Evolutionary conservation across 2,113 vertebrate species (phyloP), one percentile per base, ranked within the genome.

Genomic region (Podilymbus podiceps): DNA sequence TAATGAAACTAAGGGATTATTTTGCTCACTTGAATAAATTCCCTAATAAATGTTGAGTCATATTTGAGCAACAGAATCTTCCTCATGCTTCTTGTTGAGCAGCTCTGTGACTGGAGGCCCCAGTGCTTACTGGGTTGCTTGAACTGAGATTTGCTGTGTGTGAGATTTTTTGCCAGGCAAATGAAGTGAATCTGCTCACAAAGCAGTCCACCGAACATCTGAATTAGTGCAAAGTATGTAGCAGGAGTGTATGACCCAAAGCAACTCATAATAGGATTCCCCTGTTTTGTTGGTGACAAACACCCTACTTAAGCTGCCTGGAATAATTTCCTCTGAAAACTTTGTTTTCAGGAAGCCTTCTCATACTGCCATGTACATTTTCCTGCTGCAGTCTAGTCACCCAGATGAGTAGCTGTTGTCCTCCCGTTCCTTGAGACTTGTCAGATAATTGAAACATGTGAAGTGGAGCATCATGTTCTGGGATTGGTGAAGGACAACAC

Each of bases 401-500:
- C 49, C 50, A 17, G 47, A 46, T 89, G 73, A 93, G 35, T 40
- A 56, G 68, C 33, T 64, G 60, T 68, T 31, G 30, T 72, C 27
- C 15, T 86, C 5, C 20, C 5, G 56, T 13, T 82, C 12, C 14
- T 21, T 46, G 68, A 59, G 79, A 58, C 40, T 81, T 77, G 38
- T 59, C 52, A 55, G 69, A 8, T 82, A 56, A 82, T 76, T 85
- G 64, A 28, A 73, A 38, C 40, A 62, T 77, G 38, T 2, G 1
- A 46, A 75, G 50, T 35, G 31, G 66, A 82, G 35, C 64, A 9
- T 68, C 2, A 0, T 5, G 49, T 84, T 91, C 59, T 30, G 7
- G 66, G 40, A 2, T 3, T 56, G 72, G 72, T 67, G 21, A 8
- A 60, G 50, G 46, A 12, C 0, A 1, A 13, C 3, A 0, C 5